These are phyloP conservation scores for Jordanella pulchra DNA, from an alignment of 2,797 vertebrate genomes.

Conservation along the genomic window DNA sequence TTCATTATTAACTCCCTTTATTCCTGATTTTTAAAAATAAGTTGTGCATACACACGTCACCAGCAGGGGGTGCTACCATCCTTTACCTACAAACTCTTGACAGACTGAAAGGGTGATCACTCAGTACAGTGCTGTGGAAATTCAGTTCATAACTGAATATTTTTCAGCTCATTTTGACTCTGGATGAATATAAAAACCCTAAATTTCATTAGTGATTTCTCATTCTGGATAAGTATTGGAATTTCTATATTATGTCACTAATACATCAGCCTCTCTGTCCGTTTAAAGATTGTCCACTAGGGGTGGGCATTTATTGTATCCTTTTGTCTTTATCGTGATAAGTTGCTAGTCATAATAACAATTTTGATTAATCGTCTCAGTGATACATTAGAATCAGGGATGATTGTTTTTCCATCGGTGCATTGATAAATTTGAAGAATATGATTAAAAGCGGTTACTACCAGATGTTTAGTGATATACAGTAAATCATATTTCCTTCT, in stretches of 20 bases:
- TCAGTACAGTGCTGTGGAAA: neutral
- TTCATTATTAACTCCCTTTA: neutral
- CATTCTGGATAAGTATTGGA: neutral
- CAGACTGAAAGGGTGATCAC: neutral
- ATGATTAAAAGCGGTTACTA: no score
- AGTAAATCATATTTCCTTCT: no score
- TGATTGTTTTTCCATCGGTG: no score
- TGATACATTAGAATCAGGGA: no score
- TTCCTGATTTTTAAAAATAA: neutral
- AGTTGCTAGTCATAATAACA: no score
- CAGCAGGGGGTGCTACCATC: conserved; percentile 38
- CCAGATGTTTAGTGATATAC: no score
- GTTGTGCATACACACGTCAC: conserved; percentile 10
- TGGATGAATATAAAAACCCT: neutral
- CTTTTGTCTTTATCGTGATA: no score
- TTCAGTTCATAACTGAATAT: neutral
- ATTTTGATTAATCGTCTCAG: no score
- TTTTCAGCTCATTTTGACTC: neutral
- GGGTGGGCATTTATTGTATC: no score
- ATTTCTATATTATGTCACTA: neutral
- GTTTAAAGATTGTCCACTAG: no score
- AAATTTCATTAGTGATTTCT: neutral
- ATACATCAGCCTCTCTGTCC: no score
- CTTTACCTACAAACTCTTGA: neutral
- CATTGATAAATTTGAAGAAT: no score